Base-by-base conservation (phyloP, 2,797 vertebrate genomes). In the Gymnothorax reevesii region DNA sequence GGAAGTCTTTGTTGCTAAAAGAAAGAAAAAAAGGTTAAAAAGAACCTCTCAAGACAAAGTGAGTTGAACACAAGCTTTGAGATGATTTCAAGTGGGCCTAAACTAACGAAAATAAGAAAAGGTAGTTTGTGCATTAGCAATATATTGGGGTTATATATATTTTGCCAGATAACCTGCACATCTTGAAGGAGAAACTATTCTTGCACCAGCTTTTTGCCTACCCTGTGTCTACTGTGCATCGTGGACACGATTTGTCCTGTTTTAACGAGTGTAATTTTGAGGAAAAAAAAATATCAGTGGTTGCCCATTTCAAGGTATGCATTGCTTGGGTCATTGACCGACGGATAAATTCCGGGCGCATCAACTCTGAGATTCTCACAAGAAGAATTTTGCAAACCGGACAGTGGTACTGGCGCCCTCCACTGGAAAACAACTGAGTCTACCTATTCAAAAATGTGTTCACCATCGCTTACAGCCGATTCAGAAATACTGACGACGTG, bases 351-450 rank as follows among this genome's bases (percentile, higher is more conserved):
- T 22, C 7, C 12, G 55, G 17, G 49, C 13, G 17, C n/a, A 80
- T 54, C 49, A 54, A n/a, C 13, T 77, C 12, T 17, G 42, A 33
- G 13, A 7, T 77, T 33, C 73, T 77, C 73, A 77, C 9, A 52
- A 20, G 6, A 75, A 77, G 33, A 2, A 77, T 77, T 77, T 77
- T 49, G 73, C 42, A 20, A 77, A 49, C 42, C 73, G 13, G 12
- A 42, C 12, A 75, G 17, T 55, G 71, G 60, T 84, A 82, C 17
- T 87, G 75, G 86, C 87, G 86, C 89, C 87, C 60, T 69, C 87
- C 86, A 60, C 73, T 73, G 83, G 89, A 73, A 59, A 9, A 80
- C 9, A 84, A 17, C 2, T 55, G 85, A 42, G 62, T 86, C 57
- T 79, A 42, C 33, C 33, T 42, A 83, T 8, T 13, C 17, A 52